A percentile compares a stretch with the other conserved stretches of the same genome.
phyloP scores from a whole-genome alignment of 2,797 vertebrate genomes.

The Myotis vivesi region DNA sequence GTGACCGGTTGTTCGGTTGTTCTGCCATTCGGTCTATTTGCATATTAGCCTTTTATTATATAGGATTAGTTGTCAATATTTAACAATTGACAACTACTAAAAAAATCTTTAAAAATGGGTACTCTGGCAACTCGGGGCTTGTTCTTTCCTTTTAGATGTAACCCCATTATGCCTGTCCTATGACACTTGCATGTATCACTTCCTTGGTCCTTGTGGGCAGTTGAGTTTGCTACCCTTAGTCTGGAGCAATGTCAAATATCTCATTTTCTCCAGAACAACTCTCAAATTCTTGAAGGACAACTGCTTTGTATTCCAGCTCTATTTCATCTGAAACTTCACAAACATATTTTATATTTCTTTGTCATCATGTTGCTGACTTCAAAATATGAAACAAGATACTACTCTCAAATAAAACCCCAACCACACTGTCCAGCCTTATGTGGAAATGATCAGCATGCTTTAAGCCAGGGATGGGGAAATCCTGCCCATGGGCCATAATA shows the following conservation, averaged over 20 bases:
- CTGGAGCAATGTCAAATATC: neutral
- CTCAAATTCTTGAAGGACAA: neutral
- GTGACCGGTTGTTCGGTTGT: too few species aligned
- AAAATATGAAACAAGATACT: slow-evolving; percentile 19
- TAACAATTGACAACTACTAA: neutral
- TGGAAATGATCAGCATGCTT: neutral
- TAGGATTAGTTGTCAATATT: neutral
- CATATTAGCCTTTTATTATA: too few species aligned
- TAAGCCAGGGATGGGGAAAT: neutral
- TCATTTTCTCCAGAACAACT: neutral
- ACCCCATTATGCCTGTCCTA: neutral
- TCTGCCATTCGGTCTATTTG: too few species aligned
- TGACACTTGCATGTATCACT: neutral
- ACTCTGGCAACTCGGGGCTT: neutral
- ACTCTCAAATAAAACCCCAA: neutral
- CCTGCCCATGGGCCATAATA: too few species aligned
- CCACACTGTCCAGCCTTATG: neutral
- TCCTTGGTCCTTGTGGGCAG: neutral
- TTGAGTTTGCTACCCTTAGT: neutral
- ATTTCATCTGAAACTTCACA: slow-evolving; percentile 26
- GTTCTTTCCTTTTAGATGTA: neutral
- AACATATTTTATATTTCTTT: neutral
- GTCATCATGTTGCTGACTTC: neutral
- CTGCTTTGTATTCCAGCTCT: neutral
- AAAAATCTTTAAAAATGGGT: neutral